Percentiles rank a stretch among this genome's conserved stretches.
Evolutionary conservation across 1,140 invertebrate species (phyloP).

Genomic region (Drosophila repletoides): DNA sequence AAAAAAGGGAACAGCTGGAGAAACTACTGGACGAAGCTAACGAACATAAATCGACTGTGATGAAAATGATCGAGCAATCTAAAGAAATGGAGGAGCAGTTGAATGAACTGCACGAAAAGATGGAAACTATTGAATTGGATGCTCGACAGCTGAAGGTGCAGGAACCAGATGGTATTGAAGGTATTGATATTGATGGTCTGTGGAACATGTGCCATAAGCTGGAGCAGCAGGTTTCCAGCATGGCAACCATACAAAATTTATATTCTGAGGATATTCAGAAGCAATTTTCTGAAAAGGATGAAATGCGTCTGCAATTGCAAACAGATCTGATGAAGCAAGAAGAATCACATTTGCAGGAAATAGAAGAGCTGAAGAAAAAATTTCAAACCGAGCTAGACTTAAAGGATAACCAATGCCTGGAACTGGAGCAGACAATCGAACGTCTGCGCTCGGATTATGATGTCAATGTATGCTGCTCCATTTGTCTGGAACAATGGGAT

Average conservation of each 20-base stretch:
- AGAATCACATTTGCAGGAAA: not conserved
- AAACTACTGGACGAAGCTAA: too few relatives aligned
- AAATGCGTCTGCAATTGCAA: not conserved
- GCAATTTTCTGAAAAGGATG: not conserved
- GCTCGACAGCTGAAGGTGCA: too few relatives aligned
- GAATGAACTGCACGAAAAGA: too few relatives aligned
- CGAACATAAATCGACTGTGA: too few relatives aligned
- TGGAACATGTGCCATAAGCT: too few relatives aligned
- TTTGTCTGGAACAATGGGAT: slow-evolving; percentile 93
- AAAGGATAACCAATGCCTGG: not conserved
- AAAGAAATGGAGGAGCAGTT: too few relatives aligned
- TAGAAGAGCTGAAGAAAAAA: not conserved
- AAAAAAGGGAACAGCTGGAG: too few relatives aligned
- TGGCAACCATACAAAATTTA: not conserved
- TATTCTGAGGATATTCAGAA: not conserved
- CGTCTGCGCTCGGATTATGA: not conserved
- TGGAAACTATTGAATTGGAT: too few relatives aligned
- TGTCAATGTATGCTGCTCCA: slow-evolving; percentile 85
- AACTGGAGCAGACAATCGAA: not conserved
- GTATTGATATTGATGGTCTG: too few relatives aligned
- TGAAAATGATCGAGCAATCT: too few relatives aligned
- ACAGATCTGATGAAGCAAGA: not conserved
- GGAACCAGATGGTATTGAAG: too few relatives aligned
- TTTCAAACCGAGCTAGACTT: not conserved
- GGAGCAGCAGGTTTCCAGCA: not conserved